phyloP scores from a whole-genome alignment of 2,888 invertebrate genomes.

The Dryobotodes eremita region DNA sequence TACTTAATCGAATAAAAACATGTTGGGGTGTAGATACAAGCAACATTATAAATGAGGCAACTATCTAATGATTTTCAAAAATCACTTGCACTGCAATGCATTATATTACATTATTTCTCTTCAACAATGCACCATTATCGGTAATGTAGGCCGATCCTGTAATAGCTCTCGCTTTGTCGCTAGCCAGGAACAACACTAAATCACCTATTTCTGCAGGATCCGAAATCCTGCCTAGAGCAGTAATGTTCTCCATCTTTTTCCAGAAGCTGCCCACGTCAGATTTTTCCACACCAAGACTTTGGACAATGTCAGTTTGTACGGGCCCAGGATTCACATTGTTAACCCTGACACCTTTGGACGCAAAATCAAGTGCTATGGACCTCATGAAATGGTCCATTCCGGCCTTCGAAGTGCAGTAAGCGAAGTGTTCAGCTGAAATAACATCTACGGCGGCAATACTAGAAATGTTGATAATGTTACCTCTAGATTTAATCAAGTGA shows the following conservation, averaged over 20 bases:
- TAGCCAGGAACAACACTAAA: slow-evolving; percentile 67
- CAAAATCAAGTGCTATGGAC: slow-evolving; percentile 95
- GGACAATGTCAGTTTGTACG: slow-evolving; percentile 83
- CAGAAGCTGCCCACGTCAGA: slow-evolving; percentile 75
- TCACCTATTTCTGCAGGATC: slow-evolving; percentile 76
- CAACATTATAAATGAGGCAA: too few species aligned
- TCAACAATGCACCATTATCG: slow-evolving; percentile 66
- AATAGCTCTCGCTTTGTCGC: slow-evolving; percentile 91
- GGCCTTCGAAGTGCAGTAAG: slow-evolving; percentile 71
- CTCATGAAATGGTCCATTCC: slow-evolving; percentile 96
- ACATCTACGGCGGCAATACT: slow-evolving; percentile 62
- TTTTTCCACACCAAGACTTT: slow-evolving; percentile 74
- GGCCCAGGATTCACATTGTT: slow-evolving; percentile 97
- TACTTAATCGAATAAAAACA: background rate
- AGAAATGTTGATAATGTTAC: slow-evolving; percentile 74
- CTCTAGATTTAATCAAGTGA: slow-evolving; percentile 70
- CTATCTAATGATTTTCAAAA: background rate
- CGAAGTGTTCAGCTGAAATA: slow-evolving; percentile 36
- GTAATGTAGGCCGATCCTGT: slow-evolving; percentile 92
- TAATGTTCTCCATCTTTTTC: slow-evolving; percentile 93
- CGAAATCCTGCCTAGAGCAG: slow-evolving; percentile 95
- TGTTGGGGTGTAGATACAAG: background rate
- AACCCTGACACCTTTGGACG: slow-evolving; percentile 93
- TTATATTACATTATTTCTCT: background rate
- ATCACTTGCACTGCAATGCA: background rate